Evolutionary conservation across 2,113 vertebrate species (phyloP), one percentile per base, ranked within the genome.

Genomic region (Laterallus jamaicensis): DNA sequence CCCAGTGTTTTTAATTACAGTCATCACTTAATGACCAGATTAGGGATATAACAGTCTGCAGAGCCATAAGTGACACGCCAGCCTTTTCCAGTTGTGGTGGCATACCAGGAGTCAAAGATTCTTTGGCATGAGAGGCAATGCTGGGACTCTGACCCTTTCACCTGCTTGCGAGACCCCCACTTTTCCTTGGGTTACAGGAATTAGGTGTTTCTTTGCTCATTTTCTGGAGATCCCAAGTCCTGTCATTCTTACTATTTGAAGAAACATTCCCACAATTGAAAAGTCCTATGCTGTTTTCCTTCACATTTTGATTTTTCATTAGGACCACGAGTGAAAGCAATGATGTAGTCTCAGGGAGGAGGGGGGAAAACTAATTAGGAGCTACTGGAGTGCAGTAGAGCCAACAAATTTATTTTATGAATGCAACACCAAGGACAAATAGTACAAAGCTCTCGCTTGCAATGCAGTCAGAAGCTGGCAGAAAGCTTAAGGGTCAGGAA

Each of bases 401-500:
- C 55, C 79, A 86, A 68, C 11, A 24, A 82, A 87, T 6, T 8
- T 8, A 84, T 50, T 84, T 15, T 60, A 39, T 55, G 63, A 94
- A 73, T 70, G 63, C 71, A 95, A 55, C 49, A 68, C 35, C 89
- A 84, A 96, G 93, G 86, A 93, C 88, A 91, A 86, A 90, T 0
- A 92, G 88, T 92, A 93, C 90, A 90, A 93, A 83, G 78, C 47
- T 82, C 66, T 87, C 26, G 54, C 71, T 93, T 83, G 73, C 39
- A 2, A 67, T 73, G 40, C 82, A 71, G 88, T 35, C 68, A 96
- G 92, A 68, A 96, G 76, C 90, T 96, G 95, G 82, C 95, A 97
- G 69, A 89, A 71, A 84, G 93, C 92, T 82, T 73, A 82, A 60
- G 76, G 85, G 95, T 92, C 95, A 97, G 2, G 15, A 88, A 91